Evolutionary conservation across 1,140 invertebrate species (phyloP), one percentile per base, ranked within the genome.

Genomic region (Ephestia elutella): DNA sequence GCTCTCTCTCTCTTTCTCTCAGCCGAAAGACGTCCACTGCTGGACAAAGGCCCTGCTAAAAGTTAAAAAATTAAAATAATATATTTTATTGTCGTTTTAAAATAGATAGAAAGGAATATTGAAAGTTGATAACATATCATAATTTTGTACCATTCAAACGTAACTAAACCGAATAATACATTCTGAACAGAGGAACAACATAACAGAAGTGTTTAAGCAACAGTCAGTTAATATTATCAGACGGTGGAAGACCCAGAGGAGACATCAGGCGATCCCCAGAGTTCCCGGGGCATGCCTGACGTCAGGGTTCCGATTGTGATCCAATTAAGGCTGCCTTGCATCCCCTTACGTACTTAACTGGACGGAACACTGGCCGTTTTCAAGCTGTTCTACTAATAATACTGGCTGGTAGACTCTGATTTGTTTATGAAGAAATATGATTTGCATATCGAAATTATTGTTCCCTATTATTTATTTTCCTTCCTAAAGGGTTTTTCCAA

Each of bases 341-440:
- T 75, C 75, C 80, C 67, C 70, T 82, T 82, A 78, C 69, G 71
- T 75, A 78, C 72, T 78, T 82, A 85, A 81, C 74, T 76, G 75
- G 73, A 71, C 65, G 68, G 65, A 64, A 72, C 60, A 71, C 62
- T 66, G 67, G 50, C 54, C 64, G 60, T 70, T 73, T 68, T 50
- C 15, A 32, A 20, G 20, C 48, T 51, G 48, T 21, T 56, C 54
- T 7, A 68, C 57, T 68, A 66, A 56, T 62, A 60, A 62, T 49
- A 63, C 57, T 66, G 18, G 56, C 57, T 62, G 60, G 28, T 61
- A 62, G 57, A 44, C 53, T 64, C 59, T 68, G 59, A 60, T 67
- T 54, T 54, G 19, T 54, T 30, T 54, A 30, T 44, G n/a, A 44
- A 44, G n/a, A 15, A 44, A 17, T 44, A 15, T 44, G 2, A 44